Evolutionary conservation across 2,113 vertebrate genomes (phyloP), one percentile per base, ranked within the genome.

Genomic region (Piaya cayana): DNA sequence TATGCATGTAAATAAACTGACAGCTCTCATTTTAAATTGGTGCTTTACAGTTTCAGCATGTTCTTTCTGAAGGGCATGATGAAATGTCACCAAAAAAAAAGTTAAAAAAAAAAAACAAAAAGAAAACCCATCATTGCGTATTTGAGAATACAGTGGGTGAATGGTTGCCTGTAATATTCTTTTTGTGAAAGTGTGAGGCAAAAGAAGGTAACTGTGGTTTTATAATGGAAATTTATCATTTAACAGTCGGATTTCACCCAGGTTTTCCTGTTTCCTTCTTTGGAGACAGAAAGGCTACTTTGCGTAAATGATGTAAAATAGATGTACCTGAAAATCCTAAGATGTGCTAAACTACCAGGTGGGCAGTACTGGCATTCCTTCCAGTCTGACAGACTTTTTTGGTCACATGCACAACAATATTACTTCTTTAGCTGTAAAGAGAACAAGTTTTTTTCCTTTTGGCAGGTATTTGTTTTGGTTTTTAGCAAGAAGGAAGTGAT

Each of bases 401-500:
- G 39, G 17, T 80, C 52, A 60, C 32, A 74, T 81, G 50, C n/a
- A 34, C 23, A 27, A n/a, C 32, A 47, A 6, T 60, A 32, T n/a
- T 74, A 11, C 5, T 84, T 79, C n/a, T 49, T 82, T 58, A 53
- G 21, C 47, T 1, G 0, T 72, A 70, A 83, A 68, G 30, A n/a
- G 37, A 77, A 65, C 26, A 64, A 47, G 5, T 39, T 69, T 47
- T 47, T 69, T 50, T 56, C n/a, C 4, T 21, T 70, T 86, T 64
- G 36, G 8, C 37, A 82, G 23, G 13, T 77, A 10, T 45, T 84
- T 72, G 19, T 19, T 72, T 92, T 37, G 27, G 3, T 14, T 89
- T 91, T 76, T 63, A 77, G 55, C n/a, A 55, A 58, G 75, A 86
- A 93, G 71, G 63, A 88, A 50, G 11, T 55, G 19, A 50, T 83